Percentiles rank a stretch among this genome's conserved stretches.
phyloP scores from a whole-genome alignment of 2,888 invertebrate species.

The Sycophila texana region DNA sequence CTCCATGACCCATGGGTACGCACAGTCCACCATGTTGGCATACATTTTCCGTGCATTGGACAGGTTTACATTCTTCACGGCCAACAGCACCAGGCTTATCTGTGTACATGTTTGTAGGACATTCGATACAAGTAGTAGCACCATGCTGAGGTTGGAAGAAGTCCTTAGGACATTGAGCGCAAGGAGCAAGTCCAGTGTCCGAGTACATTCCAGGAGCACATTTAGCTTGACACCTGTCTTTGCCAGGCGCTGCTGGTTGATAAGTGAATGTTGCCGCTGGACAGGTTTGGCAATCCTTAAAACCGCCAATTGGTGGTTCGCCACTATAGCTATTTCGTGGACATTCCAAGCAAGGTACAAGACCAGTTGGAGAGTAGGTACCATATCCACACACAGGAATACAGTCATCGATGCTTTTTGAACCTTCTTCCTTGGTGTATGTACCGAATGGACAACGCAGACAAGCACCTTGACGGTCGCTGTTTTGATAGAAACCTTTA shows the following conservation, averaged over 20 bases:
- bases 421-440: constrained; percentile 93
- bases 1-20: constrained; percentile 90
- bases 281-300: constrained; percentile 95
- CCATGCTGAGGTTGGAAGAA: constrained; percentile 93
- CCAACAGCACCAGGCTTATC: constrained; percentile 87
- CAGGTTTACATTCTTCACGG: constrained; percentile 90
- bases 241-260: constrained; percentile 91
- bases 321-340: constrained; percentile 93
- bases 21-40: constrained; percentile 95
- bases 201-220: constrained; percentile 94
- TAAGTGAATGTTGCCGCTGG: constrained; percentile 93
- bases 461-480: constrained; percentile 92
- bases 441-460: constrained; percentile 93
- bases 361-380: constrained; percentile 94
- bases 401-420: constrained; percentile 90
- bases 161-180: constrained; percentile 93
- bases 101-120: constrained; percentile 93
- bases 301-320: constrained; percentile 92
- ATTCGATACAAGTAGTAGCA: constrained; percentile 91
- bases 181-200: constrained; percentile 94
- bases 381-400: constrained; percentile 97
- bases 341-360: constrained; percentile 94
- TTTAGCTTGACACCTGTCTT: constrained; percentile 89
- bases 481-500: constrained; percentile 94
- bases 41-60: constrained; percentile 90